These are phyloP conservation scores for Maylandia zebra DNA, from an alignment of 2,113 vertebrate species.

Conservation along the genomic window DNA sequence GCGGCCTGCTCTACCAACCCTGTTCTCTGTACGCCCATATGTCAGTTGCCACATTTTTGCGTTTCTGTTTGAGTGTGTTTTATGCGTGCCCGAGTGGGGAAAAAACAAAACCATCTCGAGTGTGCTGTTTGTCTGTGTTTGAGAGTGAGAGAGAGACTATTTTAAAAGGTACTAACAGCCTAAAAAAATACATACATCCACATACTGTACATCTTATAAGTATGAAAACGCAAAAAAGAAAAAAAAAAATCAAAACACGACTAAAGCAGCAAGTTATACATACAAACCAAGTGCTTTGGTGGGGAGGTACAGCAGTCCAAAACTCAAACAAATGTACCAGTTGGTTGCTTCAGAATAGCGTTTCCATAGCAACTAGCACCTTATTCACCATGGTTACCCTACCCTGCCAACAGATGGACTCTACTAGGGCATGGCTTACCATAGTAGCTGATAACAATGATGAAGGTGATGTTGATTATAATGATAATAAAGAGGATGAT, in stretches of 20 bases:
- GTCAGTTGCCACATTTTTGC: slow-evolving; percentile 21
- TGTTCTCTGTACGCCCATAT: slow-evolving; percentile 9
- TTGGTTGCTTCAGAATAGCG: slow-evolving; percentile 44
- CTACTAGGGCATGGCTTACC: slow-evolving; percentile 38
- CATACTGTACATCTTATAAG: slow-evolving; percentile 35
- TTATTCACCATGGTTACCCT: slow-evolving; percentile 60
- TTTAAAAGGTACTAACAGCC: slow-evolving; percentile 38
- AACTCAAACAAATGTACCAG: slow-evolving; percentile 28
- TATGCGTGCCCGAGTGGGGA: neutral
- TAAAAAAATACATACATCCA: slow-evolving; percentile 12
- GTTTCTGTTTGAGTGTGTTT: neutral
- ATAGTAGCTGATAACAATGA: slow-evolving; percentile 46
- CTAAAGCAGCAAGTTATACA: slow-evolving; percentile 49
- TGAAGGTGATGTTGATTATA: slow-evolving; percentile 23
- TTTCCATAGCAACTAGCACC: slow-evolving; percentile 69
- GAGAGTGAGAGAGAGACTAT: neutral
- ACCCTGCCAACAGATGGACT: slow-evolving; percentile 38
- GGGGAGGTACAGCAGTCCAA: slow-evolving; percentile 16
- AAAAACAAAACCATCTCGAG: neutral
- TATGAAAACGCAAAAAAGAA: slow-evolving; percentile 14
- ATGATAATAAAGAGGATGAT: neutral
- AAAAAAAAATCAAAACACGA: slow-evolving; percentile 7
- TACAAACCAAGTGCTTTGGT: slow-evolving; percentile 57
- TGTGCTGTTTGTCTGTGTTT: neutral
- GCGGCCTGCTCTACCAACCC: neutral